Conservation (phyloP, 2,888 invertebrate species). For the Parnassius orleans region DNA sequence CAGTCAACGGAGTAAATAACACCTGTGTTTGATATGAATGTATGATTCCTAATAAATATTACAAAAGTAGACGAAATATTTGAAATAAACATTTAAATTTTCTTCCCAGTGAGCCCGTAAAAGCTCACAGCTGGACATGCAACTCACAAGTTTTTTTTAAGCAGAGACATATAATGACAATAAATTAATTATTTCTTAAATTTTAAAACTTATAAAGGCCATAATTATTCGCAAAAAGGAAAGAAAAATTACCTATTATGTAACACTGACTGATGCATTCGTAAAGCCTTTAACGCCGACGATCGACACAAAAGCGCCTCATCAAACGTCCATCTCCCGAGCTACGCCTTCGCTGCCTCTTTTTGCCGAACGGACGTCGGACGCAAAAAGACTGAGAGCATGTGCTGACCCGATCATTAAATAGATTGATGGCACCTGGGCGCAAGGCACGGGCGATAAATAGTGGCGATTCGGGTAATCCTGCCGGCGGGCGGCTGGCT, state of each 20-base stretch:
- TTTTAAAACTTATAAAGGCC: no score
- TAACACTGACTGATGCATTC: conserved; percentile 58
- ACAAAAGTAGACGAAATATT: no score
- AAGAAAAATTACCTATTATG: conserved; percentile 30
- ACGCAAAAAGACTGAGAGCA: conserved; percentile 74
- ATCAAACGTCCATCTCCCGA: conserved; percentile 78
- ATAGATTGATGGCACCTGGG: conserved; percentile 81
- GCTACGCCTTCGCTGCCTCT: conserved; percentile 57
- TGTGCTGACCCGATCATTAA: conserved; percentile 81
- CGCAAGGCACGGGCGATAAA: conserved; percentile 79
- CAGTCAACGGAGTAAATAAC: no score
- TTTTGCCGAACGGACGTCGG: conserved; percentile 60
- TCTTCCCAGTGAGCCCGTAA: no score
- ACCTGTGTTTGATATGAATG: no score
- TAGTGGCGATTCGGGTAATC: conserved; percentile 81
- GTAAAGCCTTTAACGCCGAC: conserved; percentile 65
- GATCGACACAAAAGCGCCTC: conserved; percentile 77
- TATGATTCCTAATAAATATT: no score
- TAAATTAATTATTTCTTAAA: no score
- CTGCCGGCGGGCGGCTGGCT: conserved; percentile 68
- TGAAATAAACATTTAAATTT: no score
- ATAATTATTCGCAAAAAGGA: neutral
- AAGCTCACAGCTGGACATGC: no score
- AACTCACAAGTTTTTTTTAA: no score
- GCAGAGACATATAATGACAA: no score